Evolutionary conservation across 1,140 invertebrate species (phyloP).

Genomic region (Drosophila obscura): DNA sequence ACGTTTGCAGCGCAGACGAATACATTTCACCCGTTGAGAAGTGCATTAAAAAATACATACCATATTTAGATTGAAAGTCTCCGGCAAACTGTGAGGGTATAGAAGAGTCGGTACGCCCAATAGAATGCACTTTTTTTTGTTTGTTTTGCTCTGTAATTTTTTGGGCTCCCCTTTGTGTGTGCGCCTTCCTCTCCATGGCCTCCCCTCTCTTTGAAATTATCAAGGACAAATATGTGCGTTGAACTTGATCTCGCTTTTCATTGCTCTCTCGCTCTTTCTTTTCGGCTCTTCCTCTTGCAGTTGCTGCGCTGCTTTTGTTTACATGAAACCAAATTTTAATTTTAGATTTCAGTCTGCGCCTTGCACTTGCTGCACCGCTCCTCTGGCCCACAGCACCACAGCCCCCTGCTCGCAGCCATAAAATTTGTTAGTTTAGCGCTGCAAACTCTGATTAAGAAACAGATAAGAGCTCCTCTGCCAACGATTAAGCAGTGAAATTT

Average conservation of each 20-base stretch:
- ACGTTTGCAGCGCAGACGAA: too few relatives aligned
- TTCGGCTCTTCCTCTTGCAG: constrained; percentile 22
- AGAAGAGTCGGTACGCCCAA: too few relatives aligned
- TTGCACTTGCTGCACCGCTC: constrained; percentile 19
- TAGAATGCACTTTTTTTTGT: constrained; percentile 4
- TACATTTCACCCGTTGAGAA: too few relatives aligned
- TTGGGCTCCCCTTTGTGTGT: constrained; percentile 59
- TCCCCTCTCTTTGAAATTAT: constrained; percentile 63
- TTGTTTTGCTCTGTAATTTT: constrained; percentile 64
- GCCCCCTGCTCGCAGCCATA: constrained; percentile 38
- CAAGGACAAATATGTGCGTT: constrained; percentile 82
- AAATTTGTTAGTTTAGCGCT: constrained; percentile 73
- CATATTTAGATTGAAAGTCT: too few relatives aligned
- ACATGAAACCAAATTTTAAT: constrained; percentile 60
- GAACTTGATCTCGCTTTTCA: constrained; percentile 81
- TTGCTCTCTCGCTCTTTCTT: constrained; percentile 7
- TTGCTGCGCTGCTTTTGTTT: constrained; percentile 60
- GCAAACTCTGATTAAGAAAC: constrained; percentile 65
- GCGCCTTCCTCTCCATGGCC: constrained; percentile 2
- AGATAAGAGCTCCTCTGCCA: constrained; percentile 54
- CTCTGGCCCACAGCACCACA: neutral
- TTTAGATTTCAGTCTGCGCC: constrained; percentile 56
- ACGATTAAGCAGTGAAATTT: constrained; percentile 73
- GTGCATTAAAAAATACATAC: too few relatives aligned
- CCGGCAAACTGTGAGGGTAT: too few relatives aligned